Evolutionary conservation across 1,140 invertebrate genomes (phyloP), one percentile per base, ranked within the genome.

Genomic region (Sogatella furcifera): DNA sequence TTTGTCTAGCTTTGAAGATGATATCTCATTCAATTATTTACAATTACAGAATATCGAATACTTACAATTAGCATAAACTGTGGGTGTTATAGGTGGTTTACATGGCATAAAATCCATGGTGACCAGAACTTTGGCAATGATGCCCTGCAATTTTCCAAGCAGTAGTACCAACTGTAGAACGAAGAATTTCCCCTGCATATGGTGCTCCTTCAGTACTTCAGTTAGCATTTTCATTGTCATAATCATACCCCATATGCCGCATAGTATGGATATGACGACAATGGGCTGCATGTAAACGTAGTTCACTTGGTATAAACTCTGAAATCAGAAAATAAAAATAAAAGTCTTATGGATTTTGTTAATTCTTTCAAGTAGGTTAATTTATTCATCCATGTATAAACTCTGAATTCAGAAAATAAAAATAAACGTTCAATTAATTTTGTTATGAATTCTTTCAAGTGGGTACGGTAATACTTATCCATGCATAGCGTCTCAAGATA

Each of bases 241-340:
- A 13, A 75, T 73, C 60, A 82, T 76, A 0, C 78, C 80, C 81
- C 81, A 84, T 15, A 84, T 72, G 2, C 81, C 81, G n/a, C 77
- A 72, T 5, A 83, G 64, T 22, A 84, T 82, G 1, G 81, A 83
- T 0, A 74, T 68, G 0, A 77, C 74, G 1, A 83, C 73, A 14
- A 83, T 69, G 1, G 79, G 79, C 70, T 82, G 81, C 52, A 82
- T 67, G 66, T 78, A 84, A 65, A 78, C 72, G 67, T 82, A 81
- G 64, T 77, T 79, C 1, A 77, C 74, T 66, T 76, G 71, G 62
- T 82, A 82, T 55, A 83, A 64, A 67, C 74, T 78, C 81, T 84
- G 72, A 56, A 78, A 78, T 34, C 59, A 60, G 62, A 55, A 58
- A 53, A 63, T 63, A 57, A 43, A 4, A 28, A 28, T 28, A 28